These are phyloP conservation scores for Lycocerus yunnanus DNA, from an alignment of 2,888 invertebrate species.

Conservation along the genomic window DNA sequence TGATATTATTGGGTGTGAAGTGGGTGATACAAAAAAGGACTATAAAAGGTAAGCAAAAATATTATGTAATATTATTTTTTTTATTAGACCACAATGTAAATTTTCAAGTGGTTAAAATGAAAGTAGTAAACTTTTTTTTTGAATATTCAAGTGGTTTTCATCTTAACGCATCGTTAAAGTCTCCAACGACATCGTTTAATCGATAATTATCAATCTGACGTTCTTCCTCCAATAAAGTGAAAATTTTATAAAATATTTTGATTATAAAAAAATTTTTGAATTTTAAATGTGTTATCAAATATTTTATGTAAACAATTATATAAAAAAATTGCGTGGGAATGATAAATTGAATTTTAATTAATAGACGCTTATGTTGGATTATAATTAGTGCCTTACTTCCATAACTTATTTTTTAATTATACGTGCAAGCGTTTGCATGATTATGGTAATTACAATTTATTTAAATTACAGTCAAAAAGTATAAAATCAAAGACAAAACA, in stretches of 20 bases:
- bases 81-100: background rate
- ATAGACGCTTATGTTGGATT: background rate
- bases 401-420: background rate
- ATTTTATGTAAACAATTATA: background rate
- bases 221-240: background rate
- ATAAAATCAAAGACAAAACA: background rate
- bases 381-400: background rate
- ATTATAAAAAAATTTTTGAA: background rate
- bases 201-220: background rate
- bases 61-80: background rate
- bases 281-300: background rate
- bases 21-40: slow-evolving; percentile 3
- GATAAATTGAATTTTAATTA: background rate
- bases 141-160: background rate
- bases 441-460: background rate
- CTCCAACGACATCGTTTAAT: background rate
- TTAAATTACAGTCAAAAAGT: background rate
- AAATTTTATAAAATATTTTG: background rate
- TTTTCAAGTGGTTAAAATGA: background rate
- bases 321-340: background rate
- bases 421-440: background rate
- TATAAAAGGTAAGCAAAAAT: background rate
- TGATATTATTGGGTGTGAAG: background rate
- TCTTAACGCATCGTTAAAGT: background rate
- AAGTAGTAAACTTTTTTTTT: background rate